Evolutionary conservation across 2,888 invertebrate species (phyloP).

Genomic region (Stomorhina lunata): DNA sequence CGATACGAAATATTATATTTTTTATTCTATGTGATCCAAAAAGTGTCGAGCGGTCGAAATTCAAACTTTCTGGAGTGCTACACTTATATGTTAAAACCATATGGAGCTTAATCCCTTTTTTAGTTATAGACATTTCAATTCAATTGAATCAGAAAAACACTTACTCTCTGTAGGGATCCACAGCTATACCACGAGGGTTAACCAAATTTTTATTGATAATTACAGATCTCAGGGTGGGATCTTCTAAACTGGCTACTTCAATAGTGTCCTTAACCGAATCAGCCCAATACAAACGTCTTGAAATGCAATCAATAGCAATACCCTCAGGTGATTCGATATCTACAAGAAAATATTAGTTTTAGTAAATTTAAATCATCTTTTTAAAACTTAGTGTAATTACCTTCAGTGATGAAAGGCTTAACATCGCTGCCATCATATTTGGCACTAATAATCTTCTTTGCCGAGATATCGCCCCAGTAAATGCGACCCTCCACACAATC

Average conservation of each 20-base stretch:
- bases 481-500: slow-evolving; percentile 93
- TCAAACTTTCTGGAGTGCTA: too few species aligned
- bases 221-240: slow-evolving; percentile 80
- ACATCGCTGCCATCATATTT: slow-evolving; percentile 88
- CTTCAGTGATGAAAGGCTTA: slow-evolving; percentile 83
- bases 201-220: slow-evolving; percentile 86
- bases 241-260: slow-evolving; percentile 92
- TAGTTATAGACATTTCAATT: too few species aligned
- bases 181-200: slow-evolving; percentile 97
- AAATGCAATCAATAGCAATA: slow-evolving; percentile 94
- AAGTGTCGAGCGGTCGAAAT: too few species aligned
- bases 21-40: too few species aligned
- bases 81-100: too few species aligned
- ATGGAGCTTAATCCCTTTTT: too few species aligned
- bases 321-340: slow-evolving; percentile 95
- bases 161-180: slow-evolving; percentile 87
- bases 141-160: slow-evolving; percentile 61
- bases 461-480: slow-evolving; percentile 96
- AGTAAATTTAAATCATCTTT: neutral
- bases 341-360: slow-evolving; percentile 71
- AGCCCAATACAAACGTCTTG: slow-evolving; percentile 97
- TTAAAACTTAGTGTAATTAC: slow-evolving; percentile 73
- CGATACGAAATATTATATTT: too few species aligned
- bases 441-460: slow-evolving; percentile 87
- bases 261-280: slow-evolving; percentile 94